Percentiles rank a stretch among this genome's conserved stretches.
Evolutionary conservation across 2,797 vertebrate species (phyloP).

Genomic region (Telmatherina bonti): DNA sequence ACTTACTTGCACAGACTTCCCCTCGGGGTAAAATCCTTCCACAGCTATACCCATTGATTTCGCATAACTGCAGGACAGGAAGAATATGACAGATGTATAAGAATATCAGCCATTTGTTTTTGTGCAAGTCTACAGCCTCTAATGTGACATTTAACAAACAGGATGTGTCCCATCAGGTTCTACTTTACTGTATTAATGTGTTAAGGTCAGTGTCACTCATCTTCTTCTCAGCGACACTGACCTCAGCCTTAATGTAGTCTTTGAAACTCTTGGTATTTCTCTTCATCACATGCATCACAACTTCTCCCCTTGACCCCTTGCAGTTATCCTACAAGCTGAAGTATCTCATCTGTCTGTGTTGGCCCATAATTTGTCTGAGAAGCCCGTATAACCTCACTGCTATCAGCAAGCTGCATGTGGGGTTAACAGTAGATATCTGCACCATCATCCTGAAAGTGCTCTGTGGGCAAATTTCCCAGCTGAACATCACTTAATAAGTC

Average conservation of each 20-base stretch:
- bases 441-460: constrained; percentile 61
- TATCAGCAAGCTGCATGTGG: constrained; percentile 30
- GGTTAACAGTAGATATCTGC: constrained; percentile 45
- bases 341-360: constrained; percentile 31
- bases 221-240: background rate
- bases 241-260: constrained; percentile 19
- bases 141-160: constrained; percentile 25
- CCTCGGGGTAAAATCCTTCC: constrained; percentile 27
- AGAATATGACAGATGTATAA: constrained; percentile 6
- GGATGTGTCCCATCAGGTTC: background rate
- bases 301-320: constrained; percentile 30
- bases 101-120: background rate
- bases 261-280: constrained; percentile 23
- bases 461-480: constrained; percentile 65
- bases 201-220: background rate
- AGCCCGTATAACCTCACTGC: constrained; percentile 20
- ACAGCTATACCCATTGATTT: constrained; percentile 24
- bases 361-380: constrained; percentile 36
- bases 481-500: constrained; percentile 66
- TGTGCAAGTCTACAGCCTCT: background rate
- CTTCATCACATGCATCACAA: constrained; percentile 13
- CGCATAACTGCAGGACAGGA: constrained; percentile 13
- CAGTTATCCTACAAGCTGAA: constrained; percentile 29
- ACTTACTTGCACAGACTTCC: constrained; percentile 24
- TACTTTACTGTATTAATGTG: background rate